Evolutionary conservation across 2,113 vertebrate species (phyloP).

Genomic region (Malurus elegans): DNA sequence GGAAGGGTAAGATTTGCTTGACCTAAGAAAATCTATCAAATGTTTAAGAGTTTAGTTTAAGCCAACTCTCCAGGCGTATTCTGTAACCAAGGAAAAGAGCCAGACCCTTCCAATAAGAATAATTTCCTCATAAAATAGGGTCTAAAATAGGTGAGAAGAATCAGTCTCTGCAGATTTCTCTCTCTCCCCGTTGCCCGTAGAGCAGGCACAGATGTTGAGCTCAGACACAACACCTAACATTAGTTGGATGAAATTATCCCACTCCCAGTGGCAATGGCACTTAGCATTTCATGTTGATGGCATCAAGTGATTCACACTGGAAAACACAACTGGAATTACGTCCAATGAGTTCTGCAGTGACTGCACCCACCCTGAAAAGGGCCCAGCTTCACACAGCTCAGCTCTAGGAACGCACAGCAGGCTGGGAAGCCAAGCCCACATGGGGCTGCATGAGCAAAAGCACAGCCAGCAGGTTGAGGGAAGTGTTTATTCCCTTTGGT

Average conservation of each 20-base stretch:
- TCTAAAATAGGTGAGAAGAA: conserved; percentile 44
- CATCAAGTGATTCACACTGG: background rate
- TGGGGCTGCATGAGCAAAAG: background rate
- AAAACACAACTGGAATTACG: background rate
- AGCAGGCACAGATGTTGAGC: background rate
- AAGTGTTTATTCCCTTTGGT: conserved; percentile 4
- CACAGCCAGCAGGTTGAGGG: background rate
- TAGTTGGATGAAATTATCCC: background rate
- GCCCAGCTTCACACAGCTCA: background rate
- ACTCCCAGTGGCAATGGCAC: background rate
- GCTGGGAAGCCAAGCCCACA: background rate
- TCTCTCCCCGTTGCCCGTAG: background rate
- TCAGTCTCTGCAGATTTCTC: background rate
- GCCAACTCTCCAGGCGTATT: background rate
- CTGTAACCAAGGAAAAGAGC: conserved; percentile 25
- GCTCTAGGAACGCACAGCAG: background rate
- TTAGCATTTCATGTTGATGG: background rate
- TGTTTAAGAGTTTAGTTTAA: background rate
- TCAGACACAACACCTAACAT: background rate
- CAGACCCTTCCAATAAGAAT: conserved; percentile 6
- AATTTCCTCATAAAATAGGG: conserved; percentile 26
- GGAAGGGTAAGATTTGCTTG: background rate
- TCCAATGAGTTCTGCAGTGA: background rate
- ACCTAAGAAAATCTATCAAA: background rate
- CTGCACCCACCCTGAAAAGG: background rate